Evolutionary conservation across 2,888 invertebrate species (phyloP).

Genomic region (Sinotaia quadrata): DNA sequence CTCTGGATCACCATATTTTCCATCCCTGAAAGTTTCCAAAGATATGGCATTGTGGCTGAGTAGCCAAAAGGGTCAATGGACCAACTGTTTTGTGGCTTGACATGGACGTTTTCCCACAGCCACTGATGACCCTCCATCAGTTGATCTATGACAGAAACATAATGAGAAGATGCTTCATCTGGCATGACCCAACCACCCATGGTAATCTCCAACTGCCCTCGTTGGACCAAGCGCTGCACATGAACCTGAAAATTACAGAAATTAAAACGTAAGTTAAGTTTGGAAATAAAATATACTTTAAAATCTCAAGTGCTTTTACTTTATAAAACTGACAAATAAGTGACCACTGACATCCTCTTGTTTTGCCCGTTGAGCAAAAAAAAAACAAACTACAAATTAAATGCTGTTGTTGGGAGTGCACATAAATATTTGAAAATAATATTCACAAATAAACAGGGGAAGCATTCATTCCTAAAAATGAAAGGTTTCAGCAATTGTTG

Average conservation of each 20-base stretch:
- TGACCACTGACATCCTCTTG: too few species aligned
- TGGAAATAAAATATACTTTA: too few species aligned
- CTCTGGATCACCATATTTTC: constrained; percentile 70
- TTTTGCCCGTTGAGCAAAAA: too few species aligned
- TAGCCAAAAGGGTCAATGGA: constrained; percentile 71
- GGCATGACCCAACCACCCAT: constrained; percentile 67
- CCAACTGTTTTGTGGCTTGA: constrained; percentile 69
- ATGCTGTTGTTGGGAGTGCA: too few species aligned
- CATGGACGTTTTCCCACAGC: constrained; percentile 74
- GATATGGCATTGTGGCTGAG: constrained; percentile 68
- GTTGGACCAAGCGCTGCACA: constrained; percentile 58
- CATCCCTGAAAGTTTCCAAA: constrained; percentile 67
- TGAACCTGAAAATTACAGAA: constrained; percentile 37
- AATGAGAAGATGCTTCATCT: constrained; percentile 69
- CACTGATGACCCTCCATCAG: constrained; percentile 71
- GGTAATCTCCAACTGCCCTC: constrained; percentile 69
- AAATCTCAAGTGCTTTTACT: too few species aligned
- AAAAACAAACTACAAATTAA: too few species aligned
- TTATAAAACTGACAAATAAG: too few species aligned
- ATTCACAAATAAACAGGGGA: too few species aligned
- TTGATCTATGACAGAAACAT: constrained; percentile 68
- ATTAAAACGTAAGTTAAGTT: not conserved
- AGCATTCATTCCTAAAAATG: too few species aligned
- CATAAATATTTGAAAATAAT: too few species aligned
- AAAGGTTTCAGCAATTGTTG: too few species aligned